phyloP scores from a whole-genome alignment of 2,888 invertebrate species.

The Prosapia bicincta region DNA sequence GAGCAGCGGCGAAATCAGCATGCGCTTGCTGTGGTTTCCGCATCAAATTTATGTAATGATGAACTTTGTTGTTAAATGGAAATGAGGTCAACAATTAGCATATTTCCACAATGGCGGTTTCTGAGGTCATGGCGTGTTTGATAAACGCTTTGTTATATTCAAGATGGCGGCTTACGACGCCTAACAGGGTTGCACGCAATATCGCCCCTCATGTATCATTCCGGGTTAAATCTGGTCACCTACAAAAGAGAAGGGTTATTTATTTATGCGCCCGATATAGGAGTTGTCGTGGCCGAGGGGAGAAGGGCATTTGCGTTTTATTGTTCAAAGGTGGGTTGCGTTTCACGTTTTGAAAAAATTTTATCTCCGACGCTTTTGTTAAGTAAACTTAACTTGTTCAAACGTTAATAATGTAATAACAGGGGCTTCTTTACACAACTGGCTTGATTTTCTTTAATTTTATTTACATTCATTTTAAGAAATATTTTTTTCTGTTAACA shows the following conservation, averaged over 20 bases:
- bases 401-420: too few species aligned
- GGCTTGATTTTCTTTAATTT: too few species aligned
- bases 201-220: background rate
- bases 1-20: background rate
- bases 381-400: too few species aligned
- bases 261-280: background rate
- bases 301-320: background rate
- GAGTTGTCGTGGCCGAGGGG: background rate
- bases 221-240: background rate
- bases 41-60: background rate
- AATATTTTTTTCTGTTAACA: too few species aligned
- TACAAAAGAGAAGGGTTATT: background rate
- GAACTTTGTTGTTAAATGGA: background rate
- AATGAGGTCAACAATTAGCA: constrained; percentile 25
- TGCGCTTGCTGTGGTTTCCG: background rate
- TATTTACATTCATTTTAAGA: too few species aligned
- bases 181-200: background rate
- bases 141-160: constrained; percentile 14
- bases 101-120: constrained; percentile 20
- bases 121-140: constrained; percentile 9
- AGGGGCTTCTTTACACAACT: too few species aligned
- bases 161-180: constrained; percentile 17
- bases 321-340: background rate
- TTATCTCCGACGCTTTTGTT: too few species aligned
- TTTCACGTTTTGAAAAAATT: background rate